Percentiles rank a stretch among this genome's conserved stretches.
These are phyloP conservation scores for Phrynocephalus guinanensis DNA, from an alignment of 2,797 vertebrate species.

Conservation along the genomic window DNA sequence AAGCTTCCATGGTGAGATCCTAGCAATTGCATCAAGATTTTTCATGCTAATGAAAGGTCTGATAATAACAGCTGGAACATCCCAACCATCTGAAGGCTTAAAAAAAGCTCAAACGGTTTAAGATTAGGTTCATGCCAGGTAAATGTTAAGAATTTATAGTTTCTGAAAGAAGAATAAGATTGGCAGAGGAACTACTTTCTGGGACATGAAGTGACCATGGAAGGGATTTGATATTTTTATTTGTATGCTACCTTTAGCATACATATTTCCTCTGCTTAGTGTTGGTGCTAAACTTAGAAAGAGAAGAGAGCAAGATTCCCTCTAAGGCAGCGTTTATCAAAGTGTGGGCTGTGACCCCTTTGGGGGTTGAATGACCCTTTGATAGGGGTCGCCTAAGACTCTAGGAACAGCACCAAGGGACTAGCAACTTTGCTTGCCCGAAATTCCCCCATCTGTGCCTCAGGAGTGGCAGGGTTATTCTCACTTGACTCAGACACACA, in stretches of 20 bases:
- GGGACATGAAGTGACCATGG: not conserved
- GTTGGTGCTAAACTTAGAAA: not conserved
- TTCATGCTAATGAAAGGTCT: not conserved
- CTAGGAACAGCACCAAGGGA: slow-evolving; percentile 36
- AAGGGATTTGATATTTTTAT: not conserved
- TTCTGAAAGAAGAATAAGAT: not conserved
- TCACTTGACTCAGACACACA: slow-evolving; percentile 50
- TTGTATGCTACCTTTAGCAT: not conserved
- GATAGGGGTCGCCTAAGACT: too few species aligned
- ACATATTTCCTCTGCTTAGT: not conserved
- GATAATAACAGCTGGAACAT: not conserved
- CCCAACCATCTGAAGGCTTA: not conserved
- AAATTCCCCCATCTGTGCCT: slow-evolving; percentile 56
- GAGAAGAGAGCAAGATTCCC: too few species aligned
- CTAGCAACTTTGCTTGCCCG: slow-evolving; percentile 50
- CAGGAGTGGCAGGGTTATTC: slow-evolving; percentile 56
- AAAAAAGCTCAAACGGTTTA: not conserved
- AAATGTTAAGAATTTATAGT: not conserved
- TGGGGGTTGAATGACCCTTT: too few species aligned
- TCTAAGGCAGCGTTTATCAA: too few species aligned
- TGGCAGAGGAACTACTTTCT: not conserved
- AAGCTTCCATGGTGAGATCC: not conserved
- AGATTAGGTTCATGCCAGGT: not conserved
- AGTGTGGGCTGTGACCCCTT: too few species aligned
- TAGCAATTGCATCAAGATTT: not conserved